Conservation (phyloP, 2,888 invertebrate species). For the Lasius platythorax region DNA sequence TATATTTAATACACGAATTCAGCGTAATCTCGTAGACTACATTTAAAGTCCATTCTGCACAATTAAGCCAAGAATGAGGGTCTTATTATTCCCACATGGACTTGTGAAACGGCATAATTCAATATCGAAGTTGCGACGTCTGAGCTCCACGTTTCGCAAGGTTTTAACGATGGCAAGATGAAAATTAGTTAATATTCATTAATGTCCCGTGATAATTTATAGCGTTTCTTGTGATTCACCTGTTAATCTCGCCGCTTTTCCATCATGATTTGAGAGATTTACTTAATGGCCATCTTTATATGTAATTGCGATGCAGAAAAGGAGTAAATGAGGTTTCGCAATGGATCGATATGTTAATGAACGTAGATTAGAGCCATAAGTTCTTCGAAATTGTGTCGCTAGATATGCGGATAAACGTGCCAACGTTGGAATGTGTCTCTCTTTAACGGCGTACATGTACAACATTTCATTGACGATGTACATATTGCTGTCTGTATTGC, state of each 20-base stretch:
- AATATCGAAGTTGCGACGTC: constrained; percentile 74
- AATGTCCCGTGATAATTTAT: constrained; percentile 74
- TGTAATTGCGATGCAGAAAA: neutral
- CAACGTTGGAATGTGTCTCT: constrained; percentile 36
- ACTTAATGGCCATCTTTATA: neutral
- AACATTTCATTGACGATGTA: constrained; percentile 56
- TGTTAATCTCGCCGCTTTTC: constrained; percentile 77
- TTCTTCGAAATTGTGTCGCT: constrained; percentile 44
- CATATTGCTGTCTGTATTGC: constrained; percentile 48
- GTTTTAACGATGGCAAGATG: constrained; percentile 76
- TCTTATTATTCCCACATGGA: constrained; percentile 84
- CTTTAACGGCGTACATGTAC: constrained; percentile 33
- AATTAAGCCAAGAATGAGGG: constrained; percentile 84
- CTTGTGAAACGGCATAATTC: constrained; percentile 84
- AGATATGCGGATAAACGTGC: constrained; percentile 27
- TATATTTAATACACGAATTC: neutral
- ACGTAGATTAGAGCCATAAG: constrained; percentile 30
- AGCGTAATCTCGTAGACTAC: constrained; percentile 49
- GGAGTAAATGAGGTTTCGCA: neutral
- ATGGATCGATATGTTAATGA: constrained; percentile 17
- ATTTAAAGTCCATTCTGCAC: constrained; percentile 82
- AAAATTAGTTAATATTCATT: constrained; percentile 84
- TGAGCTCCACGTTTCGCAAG: constrained; percentile 31
- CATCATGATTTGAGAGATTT: neutral
- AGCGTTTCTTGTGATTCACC: constrained; percentile 70